Base-by-base conservation (phyloP, 2,797 vertebrate genomes). In the Anguilla megastoma region DNA sequence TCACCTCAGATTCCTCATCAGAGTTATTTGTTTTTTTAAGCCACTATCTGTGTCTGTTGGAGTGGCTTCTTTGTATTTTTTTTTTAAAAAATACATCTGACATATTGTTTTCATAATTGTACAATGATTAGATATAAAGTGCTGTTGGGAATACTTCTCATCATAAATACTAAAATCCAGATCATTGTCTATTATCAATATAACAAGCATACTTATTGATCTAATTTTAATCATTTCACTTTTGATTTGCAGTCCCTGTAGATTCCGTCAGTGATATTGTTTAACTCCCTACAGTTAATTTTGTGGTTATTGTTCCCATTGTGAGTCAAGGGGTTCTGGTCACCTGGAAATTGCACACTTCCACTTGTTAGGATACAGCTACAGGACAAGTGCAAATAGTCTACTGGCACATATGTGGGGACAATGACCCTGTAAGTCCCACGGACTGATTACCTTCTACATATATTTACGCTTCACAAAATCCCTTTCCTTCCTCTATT, bases 351-450 rank as follows among this genome's bases (percentile, higher is more conserved):
- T 96, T 95, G 96, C 96, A 96, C 96, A 95, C 95, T 95, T 96
- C 96, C 95, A 94, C 95, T 90, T 91, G 93, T 90, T 95, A 94
- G 95, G 95, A 97, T 90, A 60, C 90, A 97, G 96, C 96, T 95
- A 96, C 96, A 96, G 96, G 96, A 97, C 95, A 94, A 97, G 97
- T 97, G 97, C 97, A 97, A 98, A 96, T 96, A 97, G 95, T 96
- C 94, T 94, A 95, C 96, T 95, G 95, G 96, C 96, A 97, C 95
- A 93, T 95, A 89, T 95, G 94, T 95, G 95, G 96, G 96, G 97
- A 97, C 96, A 96, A 97, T 97, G 97, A 99, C 98, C 98, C 98
- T 99, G 98, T 99, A 97, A 97, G 96, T 97, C 98, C 97, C 94
- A 92, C 96, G 96, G 97, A 97, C 96, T 97, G 96, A 93, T 97